Base-by-base conservation (phyloP, 2,797 vertebrate species). In the Carcharodon carcharias region DNA sequence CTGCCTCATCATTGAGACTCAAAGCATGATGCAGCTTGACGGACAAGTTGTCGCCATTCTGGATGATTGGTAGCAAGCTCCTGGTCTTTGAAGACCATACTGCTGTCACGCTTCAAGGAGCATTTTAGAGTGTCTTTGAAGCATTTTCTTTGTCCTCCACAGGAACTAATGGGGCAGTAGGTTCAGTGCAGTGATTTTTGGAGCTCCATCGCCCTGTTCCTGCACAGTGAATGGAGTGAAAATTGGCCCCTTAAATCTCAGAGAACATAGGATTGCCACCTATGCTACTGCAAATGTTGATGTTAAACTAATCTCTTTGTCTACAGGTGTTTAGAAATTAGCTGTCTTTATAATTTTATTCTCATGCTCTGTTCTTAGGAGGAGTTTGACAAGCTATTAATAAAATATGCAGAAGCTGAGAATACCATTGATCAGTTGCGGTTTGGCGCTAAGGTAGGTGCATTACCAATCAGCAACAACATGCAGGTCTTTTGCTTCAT, bases 371-470 rank as follows among this genome's bases (percentile, higher is more conserved):
- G 31, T n/a, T 91, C 12, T 26, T 91, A 96, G 96, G 96, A 96
- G 58, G 96, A 88, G 12, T 96, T 87, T 96, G 96, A 96, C 50
- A 71, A 97, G 96, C 71, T 96, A 96, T 96, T 96, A 96, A 97
- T 94, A 50, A 96, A 96, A 65, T 91, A 95, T 2, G 82, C 96
- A 96, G 96, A 97, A 65, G 92, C 73, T 87, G 87, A 96, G 93
- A 97, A 96, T 96, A 96, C 94, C 4, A 96, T 0, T 73, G 96
- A 96, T 87, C 96, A 96, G 40, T 95, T 96, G 71, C 97, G 89
- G 58, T 67, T 96, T 96, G 93, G 96, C 96, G 71, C 93, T 63
- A 97, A 97, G 63, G 92, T 96, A 97, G 97, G 94, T 94, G 0
- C 96, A 58, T 85, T 63, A 77, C 77, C 96, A 96, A 1, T 92